phyloP scores from a whole-genome alignment of 2,797 vertebrate species.

The Urocyon cinereoargenteus region DNA sequence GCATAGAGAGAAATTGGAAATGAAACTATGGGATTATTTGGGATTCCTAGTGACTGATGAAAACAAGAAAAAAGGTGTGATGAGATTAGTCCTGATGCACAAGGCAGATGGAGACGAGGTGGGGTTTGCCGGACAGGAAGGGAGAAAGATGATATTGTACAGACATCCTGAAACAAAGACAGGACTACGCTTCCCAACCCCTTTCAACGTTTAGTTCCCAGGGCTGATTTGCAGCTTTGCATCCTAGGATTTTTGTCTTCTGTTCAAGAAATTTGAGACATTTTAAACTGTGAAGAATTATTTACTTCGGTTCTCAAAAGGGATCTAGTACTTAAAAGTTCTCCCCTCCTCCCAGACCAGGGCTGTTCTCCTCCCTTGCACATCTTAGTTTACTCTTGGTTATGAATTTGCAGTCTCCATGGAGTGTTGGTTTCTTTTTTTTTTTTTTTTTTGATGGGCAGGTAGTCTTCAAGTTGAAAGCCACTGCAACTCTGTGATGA shows the following conservation, averaged over 20 bases:
- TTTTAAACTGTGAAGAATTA: neutral
- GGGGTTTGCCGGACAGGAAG: neutral
- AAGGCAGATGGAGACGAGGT: neutral
- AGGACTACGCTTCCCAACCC: neutral
- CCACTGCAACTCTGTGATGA: neutral
- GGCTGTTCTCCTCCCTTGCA: neutral
- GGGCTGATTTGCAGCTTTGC: neutral
- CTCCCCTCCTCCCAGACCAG: neutral
- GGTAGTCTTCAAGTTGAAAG: constrained; percentile 53
- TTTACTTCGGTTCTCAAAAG: neutral
- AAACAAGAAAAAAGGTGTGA: neutral
- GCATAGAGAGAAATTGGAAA: neutral
- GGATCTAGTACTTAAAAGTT: neutral
- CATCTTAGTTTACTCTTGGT: neutral
- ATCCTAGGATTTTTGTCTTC: neutral
- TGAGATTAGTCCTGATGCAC: neutral
- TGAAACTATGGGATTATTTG: neutral
- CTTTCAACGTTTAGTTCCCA: neutral
- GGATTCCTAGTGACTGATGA: neutral
- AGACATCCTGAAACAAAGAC: neutral
- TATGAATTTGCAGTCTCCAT: neutral
- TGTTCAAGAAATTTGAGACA: neutral
- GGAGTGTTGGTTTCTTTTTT: neutral
- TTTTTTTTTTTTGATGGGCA: neutral
- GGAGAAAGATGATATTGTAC: accelerated